Evolutionary conservation across 2,888 invertebrate species (phyloP).

Genomic region (Ectropis crepuscularia): DNA sequence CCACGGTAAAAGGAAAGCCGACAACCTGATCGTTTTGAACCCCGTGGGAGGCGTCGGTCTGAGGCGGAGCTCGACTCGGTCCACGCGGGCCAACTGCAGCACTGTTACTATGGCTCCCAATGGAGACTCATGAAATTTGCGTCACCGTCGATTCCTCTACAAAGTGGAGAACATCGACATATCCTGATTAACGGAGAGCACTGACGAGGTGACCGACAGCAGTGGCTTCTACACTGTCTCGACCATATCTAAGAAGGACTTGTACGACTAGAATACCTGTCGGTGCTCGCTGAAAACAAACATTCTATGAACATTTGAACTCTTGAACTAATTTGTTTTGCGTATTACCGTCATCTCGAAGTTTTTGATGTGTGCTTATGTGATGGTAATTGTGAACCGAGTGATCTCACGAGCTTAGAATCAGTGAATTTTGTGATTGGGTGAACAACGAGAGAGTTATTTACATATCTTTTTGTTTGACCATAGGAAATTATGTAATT

Average conservation of each 20-base stretch:
- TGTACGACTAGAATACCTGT: conserved; percentile 60
- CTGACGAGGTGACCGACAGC: conserved; percentile 78
- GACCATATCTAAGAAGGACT: conserved; percentile 70
- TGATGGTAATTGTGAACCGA: conserved; percentile 42
- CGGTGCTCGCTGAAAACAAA: conserved; percentile 35
- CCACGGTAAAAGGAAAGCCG: conserved; percentile 69
- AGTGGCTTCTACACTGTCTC: conserved; percentile 75
- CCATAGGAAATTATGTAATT: background rate
- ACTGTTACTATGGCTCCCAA: conserved; percentile 81
- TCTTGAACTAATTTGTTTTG: conserved; percentile 34
- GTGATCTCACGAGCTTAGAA: conserved; percentile 67
- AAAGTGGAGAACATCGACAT: conserved; percentile 74
- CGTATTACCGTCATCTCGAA: conserved; percentile 14
- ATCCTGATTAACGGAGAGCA: conserved; percentile 83
- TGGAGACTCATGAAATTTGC: conserved; percentile 79
- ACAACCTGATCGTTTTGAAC: conserved; percentile 74
- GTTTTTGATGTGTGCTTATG: conserved; percentile 31
- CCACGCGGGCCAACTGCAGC: conserved; percentile 83
- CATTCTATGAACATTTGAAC: conserved; percentile 32
- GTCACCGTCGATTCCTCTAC: conserved; percentile 72
- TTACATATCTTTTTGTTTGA: conserved; percentile 26
- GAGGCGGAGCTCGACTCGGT: conserved; percentile 79
- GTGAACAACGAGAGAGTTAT: conserved; percentile 12
- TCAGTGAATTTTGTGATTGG: conserved; percentile 31
- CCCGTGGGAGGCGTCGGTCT: conserved; percentile 73